Evolutionary conservation across 2,797 vertebrate species (phyloP), one percentile per base, ranked within the genome.

Genomic region (Galago senegalensis): DNA sequence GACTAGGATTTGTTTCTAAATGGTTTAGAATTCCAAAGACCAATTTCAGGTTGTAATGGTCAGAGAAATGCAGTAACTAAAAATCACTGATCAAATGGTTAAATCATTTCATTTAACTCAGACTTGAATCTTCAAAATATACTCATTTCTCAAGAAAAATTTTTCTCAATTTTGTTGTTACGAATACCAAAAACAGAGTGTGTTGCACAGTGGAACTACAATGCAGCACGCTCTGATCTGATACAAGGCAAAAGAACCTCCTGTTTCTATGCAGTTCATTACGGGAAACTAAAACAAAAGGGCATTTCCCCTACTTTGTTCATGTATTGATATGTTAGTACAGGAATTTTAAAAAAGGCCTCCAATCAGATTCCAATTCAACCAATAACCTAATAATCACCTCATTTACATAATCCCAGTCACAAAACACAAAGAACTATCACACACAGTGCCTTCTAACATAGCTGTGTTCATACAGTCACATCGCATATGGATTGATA

Each of bases 1-100:
- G 27, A 87, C 31, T 87, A 94, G 17, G 27, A 72, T 96, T 76
- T 86, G 27, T 65, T 93, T 94, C 76, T 70, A 94, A 96, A 76
- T 77, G 40, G 20, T 81, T 94, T 75, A 91, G 60, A 86, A 87
- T 31, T 60, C 56, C 65, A 92, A 85, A 61, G 70, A 92, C 80
- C 72, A 94, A 93, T 63, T 80, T 81, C 20, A 94, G 34, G 21
- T 61, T 56, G 94, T 11, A 70, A 29, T 16, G 3, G 43, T 46
- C 75, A 87, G 31, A 73, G 9, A 93, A 89, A 94, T 31, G 20
- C 5, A 97, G 76, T 75, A 60, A 76, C 34, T 40, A 86, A 77
- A 89, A 92, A 73, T 18, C 31, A 56, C 61, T 95, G 69, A 82
- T n/a, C 69, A 65, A 80, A 79, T 3, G 4, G 72, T 91, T 79